These are phyloP conservation scores for Cercopithecus diana DNA, from an alignment of 2,797 vertebrate genomes.

Conservation along the genomic window DNA sequence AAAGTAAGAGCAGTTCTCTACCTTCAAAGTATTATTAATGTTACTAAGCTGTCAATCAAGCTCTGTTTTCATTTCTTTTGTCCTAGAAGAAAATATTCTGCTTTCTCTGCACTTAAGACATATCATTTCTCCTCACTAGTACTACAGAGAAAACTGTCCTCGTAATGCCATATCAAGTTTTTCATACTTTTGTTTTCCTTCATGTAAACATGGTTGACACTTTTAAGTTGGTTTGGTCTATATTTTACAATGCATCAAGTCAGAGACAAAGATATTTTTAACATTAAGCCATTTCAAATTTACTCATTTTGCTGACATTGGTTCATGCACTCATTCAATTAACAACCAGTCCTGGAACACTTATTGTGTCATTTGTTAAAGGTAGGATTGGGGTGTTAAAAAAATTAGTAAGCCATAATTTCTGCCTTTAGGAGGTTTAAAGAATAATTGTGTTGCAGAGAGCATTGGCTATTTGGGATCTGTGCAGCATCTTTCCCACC, in stretches of 20 bases:
- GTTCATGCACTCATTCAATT: background rate
- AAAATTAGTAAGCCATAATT: background rate
- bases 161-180: background rate
- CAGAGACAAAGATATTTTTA: background rate
- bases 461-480: background rate
- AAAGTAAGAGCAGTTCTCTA: slow-evolving; percentile 13
- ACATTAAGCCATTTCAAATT: background rate
- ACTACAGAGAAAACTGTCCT: background rate
- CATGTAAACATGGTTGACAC: background rate
- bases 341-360: background rate
- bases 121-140: background rate
- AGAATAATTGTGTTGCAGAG: background rate
- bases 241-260: background rate
- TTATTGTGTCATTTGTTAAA: slow-evolving; percentile 13
- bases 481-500: background rate
- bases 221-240: background rate
- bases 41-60: slow-evolving; percentile 35
- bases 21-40: slow-evolving; percentile 22
- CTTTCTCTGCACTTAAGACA: background rate
- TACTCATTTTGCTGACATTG: background rate
- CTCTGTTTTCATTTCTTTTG: slow-evolving; percentile 29
- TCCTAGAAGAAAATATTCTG: slow-evolving; percentile 24
- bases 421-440: background rate
- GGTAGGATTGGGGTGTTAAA: background rate
- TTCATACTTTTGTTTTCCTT: slow-evolving; percentile 11